Base-by-base conservation (phyloP, 2,888 invertebrate genomes). In the Dascillus cervinus region DNA sequence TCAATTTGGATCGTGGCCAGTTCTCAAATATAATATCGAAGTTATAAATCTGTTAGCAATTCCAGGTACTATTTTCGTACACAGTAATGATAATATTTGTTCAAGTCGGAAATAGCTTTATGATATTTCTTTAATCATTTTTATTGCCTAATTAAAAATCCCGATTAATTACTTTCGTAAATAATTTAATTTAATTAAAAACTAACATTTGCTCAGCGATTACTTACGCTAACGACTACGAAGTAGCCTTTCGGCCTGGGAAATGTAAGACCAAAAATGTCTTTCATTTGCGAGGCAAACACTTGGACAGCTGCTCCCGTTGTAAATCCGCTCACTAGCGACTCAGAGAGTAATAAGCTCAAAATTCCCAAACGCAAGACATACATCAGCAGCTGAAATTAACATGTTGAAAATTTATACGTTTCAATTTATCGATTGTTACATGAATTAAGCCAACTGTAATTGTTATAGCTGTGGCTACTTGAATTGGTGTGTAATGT, bases 381-480 rank as follows among this genome's bases (percentile, higher is more conserved):
- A 13, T 72, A 77, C 76, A 84, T 77, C n/a, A 69, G 40, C 3
- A 81, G 44, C 77, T 81, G 53, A 30, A 67, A 60, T 26, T 49
- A 30, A 66, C 60, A 17, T 17, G 4, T 6, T 17, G 8, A 6
- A 17, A 6, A 6, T 17, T 17, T 17, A 6, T 17, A 60, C 22
- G 8, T 35, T 11, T 4, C 19, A 2, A 24, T 15, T 6, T 17
- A 6, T 8, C 4, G 10, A 26, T 13, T 13, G 19, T 57, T 60
- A 86, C 86, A 73, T 87, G 85, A 55, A 81, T 75, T 20, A 83
- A 43, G 1, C 83, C 86, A 3, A 84, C 86, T 13, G 77, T 65
- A 40, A 92, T 74, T 12, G 83, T 80, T 1, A 91, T 75, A 4
- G 80, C 71, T 28, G 84, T 80, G 1, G 85, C 80, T 2, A 89